phyloP scores from a whole-genome alignment of 2,888 invertebrate species.

The Pristionchus arcanus region DNA sequence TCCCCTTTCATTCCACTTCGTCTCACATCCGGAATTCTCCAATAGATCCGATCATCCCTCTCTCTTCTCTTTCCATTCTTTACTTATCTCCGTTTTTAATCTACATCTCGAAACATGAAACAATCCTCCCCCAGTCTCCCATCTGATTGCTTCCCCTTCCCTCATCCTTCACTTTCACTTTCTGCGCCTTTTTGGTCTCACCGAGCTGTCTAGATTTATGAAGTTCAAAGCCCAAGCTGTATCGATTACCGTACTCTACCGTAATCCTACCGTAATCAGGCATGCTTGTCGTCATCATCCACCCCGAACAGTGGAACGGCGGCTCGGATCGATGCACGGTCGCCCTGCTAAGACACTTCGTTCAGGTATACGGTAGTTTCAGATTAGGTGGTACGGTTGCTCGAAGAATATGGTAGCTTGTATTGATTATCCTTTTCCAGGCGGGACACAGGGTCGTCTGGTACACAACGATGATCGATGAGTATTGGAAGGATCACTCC shows the following conservation, averaged over 20 bases:
- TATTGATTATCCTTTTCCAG: neutral
- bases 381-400: neutral
- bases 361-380: constrained; percentile 52
- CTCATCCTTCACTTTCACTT: constrained; percentile 30
- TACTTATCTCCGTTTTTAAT: neutral
- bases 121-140: neutral
- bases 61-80: constrained; percentile 15
- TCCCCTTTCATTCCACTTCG: neutral
- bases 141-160: neutral
- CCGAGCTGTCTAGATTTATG: neutral
- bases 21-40: constrained; percentile 42
- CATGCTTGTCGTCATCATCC: constrained; percentile 79
- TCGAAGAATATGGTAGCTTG: neutral
- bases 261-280: constrained; percentile 55
- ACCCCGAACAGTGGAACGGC: constrained; percentile 79
- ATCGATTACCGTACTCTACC: neutral
- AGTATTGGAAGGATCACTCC: constrained; percentile 76
- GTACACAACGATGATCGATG: constrained; percentile 79
- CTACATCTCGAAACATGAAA: constrained; percentile 27
- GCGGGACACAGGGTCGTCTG: constrained; percentile 75
- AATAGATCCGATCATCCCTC: constrained; percentile 1
- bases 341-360: constrained; percentile 76
- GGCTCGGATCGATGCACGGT: constrained; percentile 78
- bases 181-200: neutral
- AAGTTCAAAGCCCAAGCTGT: neutral